Evolutionary conservation across 2,113 vertebrate species (phyloP).

Genomic region (Porphyrio hochstetteri): DNA sequence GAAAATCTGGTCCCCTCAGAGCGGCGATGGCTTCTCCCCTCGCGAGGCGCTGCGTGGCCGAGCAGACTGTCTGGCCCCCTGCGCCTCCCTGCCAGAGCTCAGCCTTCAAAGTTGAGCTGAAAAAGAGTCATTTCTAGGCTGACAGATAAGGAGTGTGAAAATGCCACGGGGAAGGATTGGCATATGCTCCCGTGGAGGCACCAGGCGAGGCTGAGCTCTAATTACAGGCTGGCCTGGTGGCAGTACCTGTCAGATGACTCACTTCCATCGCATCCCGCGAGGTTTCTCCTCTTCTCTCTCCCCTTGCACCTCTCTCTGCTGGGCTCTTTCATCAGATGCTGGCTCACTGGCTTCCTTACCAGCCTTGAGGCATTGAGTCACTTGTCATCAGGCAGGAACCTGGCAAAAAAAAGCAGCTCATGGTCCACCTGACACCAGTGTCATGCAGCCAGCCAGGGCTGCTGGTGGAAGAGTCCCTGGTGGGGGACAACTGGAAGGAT

Average conservation of each 20-base stretch:
- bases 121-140: neutral
- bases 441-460: neutral
- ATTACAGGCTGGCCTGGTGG: slow-evolving; percentile 22
- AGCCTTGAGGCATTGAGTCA: slow-evolving; percentile 33
- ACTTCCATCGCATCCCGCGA: neutral
- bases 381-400: neutral
- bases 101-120: neutral
- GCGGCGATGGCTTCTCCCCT: neutral
- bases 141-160: slow-evolving; percentile 16
- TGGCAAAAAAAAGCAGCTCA: neutral
- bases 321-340: slow-evolving; percentile 29
- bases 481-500: neutral
- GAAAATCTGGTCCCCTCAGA: slow-evolving; percentile 25
- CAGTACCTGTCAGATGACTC: slow-evolving; percentile 38
- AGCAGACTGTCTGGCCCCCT: slow-evolving; percentile 15
- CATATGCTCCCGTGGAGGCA: neutral
- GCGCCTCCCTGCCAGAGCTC: neutral
- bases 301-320: neutral
- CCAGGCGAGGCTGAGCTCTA: neutral
- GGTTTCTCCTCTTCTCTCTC: slow-evolving; percentile 21
- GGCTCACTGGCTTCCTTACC: neutral
- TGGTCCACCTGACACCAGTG: neutral
- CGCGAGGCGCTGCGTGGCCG: fast-evolving
- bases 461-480: neutral
- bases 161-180: neutral